A percentile compares a stretch with the other conserved stretches of the same genome.
phyloP scores from a whole-genome alignment of 2,113 vertebrate species.

The Vireo altiloquus region DNA sequence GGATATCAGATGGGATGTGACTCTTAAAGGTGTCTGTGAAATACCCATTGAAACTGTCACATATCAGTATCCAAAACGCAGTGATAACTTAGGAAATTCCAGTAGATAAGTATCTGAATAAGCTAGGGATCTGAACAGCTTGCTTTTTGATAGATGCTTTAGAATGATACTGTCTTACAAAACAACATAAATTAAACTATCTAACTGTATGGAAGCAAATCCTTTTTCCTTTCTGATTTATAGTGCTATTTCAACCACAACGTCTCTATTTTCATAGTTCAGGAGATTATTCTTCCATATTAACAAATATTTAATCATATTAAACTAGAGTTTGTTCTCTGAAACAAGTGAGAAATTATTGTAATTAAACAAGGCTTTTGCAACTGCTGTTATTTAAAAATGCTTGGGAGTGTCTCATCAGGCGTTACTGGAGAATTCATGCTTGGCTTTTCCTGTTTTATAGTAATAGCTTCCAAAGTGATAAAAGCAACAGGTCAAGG shows the following conservation, averaged over 20 bases:
- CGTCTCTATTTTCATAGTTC: background rate
- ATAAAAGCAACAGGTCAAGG: background rate
- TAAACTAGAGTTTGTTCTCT: background rate
- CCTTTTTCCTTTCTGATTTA: background rate
- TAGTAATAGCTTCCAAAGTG: background rate
- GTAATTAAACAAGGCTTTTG: background rate
- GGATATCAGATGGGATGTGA: background rate
- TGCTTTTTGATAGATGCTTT: background rate
- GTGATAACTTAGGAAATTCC: background rate
- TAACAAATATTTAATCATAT: background rate
- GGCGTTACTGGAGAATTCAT: background rate
- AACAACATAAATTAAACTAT: background rate
- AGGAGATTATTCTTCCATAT: background rate
- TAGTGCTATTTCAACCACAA: background rate
- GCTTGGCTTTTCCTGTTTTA: accelerated
- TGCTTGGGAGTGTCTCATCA: background rate
- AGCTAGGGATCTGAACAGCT: background rate
- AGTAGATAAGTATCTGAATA: background rate
- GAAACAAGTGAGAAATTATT: background rate
- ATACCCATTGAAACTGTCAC: background rate
- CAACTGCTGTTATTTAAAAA: background rate
- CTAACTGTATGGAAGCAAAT: background rate
- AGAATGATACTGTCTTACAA: background rate
- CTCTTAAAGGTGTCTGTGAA: background rate
- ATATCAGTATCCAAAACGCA: background rate